Base-by-base conservation (phyloP, 2,797 vertebrate species). In the Sebastiscus albofasciatus region DNA sequence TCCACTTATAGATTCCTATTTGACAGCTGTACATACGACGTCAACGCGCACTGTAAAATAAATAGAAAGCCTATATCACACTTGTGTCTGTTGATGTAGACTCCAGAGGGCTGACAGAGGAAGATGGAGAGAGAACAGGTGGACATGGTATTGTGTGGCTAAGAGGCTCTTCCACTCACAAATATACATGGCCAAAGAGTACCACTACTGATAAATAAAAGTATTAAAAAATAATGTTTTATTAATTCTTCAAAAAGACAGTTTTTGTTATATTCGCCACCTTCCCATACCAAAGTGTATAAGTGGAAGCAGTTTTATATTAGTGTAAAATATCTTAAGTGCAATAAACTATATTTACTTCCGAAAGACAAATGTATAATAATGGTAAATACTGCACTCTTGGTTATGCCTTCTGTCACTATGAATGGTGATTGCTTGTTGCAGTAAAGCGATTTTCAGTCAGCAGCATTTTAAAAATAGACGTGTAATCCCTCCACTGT, bases 381-480 rank as follows among this genome's bases (percentile, higher is more conserved):
- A 22, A 67, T 5, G 22, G n/a, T 29, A 33, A 68, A 77, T 55
- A 52, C 24, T 71, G 59, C 8, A 11, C 29, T 82, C 27, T 67
- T 73, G 16, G 12, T 72, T 55, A 54, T 65, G 42, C 18, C 31
- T 34, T 36, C 69, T 55, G 29, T 49, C 64, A 55, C n/a, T 33
- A 64, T 59, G 36, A 83, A 49, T 62, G 73, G 46, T 8, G 58
- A 79, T 9, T 46, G 75, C 65, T 84, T 59, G 22, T 67, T 80
- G 73, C 58, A 55, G 79, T 84, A 70, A 90, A 86, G 81, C 8
- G 5, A 82, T 81, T 89, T 90, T 69, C 52, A 88, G 78, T 76
- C 66, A 22, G 77, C 52, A 26, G 77, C 72, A 71, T 88, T 85
- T 86, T 82, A 94, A 83, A 92, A 94, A 93, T 90, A 93, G 81